Evolutionary conservation across 2,797 vertebrate genomes (phyloP).

Genomic region (Artibeus jamaicensis): DNA sequence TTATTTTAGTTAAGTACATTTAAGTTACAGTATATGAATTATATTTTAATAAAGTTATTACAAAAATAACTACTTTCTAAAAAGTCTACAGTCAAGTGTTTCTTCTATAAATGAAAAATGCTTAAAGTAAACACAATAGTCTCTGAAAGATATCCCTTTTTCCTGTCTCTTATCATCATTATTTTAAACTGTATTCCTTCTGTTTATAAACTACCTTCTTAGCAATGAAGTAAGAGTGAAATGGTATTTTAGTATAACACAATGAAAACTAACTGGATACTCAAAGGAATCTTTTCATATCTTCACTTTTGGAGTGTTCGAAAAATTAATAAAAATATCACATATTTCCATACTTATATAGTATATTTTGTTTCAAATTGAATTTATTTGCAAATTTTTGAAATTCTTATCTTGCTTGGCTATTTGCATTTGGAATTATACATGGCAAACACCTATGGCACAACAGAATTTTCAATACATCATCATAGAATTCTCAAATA

Average conservation of each 20-base stretch:
- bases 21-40: not conserved
- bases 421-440: not conserved
- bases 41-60: not conserved
- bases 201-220: conserved; percentile 14
- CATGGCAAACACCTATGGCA: not conserved
- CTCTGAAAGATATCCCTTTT: not conserved
- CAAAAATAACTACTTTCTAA: not conserved
- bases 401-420: not conserved
- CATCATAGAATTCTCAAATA: not conserved
- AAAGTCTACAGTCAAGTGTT: not conserved
- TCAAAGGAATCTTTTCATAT: not conserved
- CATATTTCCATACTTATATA: not conserved
- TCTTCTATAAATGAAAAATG: conserved; percentile 8
- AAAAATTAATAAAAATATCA: not conserved
- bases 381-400: not conserved
- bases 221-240: conserved; percentile 12
- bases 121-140: not conserved
- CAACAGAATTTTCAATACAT: not conserved
- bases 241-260: not conserved
- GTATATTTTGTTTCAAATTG: not conserved
- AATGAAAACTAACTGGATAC: not conserved
- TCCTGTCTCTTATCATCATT: not conserved
- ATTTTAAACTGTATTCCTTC: not conserved
- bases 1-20: not conserved
- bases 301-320: not conserved